Conservation (phyloP, 92 coral and sea anemone genomes). For the Heliopora coerulea region DNA sequence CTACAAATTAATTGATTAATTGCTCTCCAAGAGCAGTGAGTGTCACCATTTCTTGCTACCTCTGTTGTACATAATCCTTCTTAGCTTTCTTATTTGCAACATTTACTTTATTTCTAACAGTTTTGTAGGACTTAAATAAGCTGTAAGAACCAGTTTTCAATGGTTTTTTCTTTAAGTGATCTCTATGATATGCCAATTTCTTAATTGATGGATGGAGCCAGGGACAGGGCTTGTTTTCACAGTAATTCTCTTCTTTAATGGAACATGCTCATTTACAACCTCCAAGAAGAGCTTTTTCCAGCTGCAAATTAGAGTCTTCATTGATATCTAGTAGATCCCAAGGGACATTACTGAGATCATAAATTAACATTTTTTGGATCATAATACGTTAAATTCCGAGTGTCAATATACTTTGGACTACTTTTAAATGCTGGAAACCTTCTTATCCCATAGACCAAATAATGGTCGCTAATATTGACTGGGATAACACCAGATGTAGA, state of each 20-base stretch:
- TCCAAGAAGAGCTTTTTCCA: conserved; percentile 26
- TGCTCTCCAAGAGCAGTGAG: too few species aligned
- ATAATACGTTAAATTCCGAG: conserved; percentile 10
- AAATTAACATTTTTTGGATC: not conserved
- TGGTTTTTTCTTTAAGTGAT: conserved; percentile 2
- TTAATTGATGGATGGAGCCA: conserved; percentile 57
- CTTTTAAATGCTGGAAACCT: conserved; percentile 13
- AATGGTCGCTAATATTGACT: conserved; percentile 20
- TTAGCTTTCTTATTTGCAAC: conserved; percentile 43
- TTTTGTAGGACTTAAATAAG: not conserved
- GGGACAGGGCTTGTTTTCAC: conserved; percentile 52
- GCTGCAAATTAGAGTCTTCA: conserved; percentile 12
- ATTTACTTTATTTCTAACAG: conserved; percentile 20
- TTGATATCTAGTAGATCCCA: conserved; percentile 7
- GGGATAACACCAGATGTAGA: conserved; percentile 15
- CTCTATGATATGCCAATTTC: conserved; percentile 43
- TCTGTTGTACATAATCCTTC: conserved; percentile 33
- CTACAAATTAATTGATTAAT: conserved; percentile 1
- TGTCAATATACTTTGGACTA: conserved; percentile 9
- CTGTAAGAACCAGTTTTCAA: not conserved
- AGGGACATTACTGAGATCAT: conserved; percentile 2
- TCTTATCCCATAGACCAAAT: conserved; percentile 20
- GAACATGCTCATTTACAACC: conserved; percentile 23
- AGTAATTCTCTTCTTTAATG: conserved; percentile 28
- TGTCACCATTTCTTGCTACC: too few species aligned